Evolutionary conservation across 37 sponge, comb jelly and placozoan species (phyloP), one percentile per base, ranked within the genome.

Genomic region (Theonella swinhoei): DNA sequence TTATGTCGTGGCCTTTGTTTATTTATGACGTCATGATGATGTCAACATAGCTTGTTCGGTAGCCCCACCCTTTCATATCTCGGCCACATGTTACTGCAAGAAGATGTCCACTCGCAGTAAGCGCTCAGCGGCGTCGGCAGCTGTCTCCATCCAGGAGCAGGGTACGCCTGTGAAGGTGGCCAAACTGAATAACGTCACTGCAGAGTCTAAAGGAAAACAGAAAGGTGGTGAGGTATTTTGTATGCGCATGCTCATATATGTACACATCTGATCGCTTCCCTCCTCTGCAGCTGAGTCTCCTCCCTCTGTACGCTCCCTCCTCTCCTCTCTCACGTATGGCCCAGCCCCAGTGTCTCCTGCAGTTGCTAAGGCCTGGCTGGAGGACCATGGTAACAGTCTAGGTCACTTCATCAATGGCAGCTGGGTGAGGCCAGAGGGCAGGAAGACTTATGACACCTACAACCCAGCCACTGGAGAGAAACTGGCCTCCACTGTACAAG

Each of bases 341-440:
- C 97, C 97, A 20, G 97, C 97, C 60, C 97, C 97, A 1, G 97
- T 95, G 80, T 84, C 93, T 14, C 86, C 97, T 43, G 91, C 88
- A 33, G 97, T 94, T 19, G 97, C 85, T 2, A 63, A 97, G 35
- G 94, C 96, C 14, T 97, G 97, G 97, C 82, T 97, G 76, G 97
- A 97, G 11, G 97, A 97, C 64, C 97, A 95, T 67, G 83, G 80
- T 3, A 66, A 93, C 20, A 74, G 37, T 32, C 89, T 97, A 62
- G 97, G 97, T 1, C 97, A 97, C 74, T 97, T 97, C 43, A 92
- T 97, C 67, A 82, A 89, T 58, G 88, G 88, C 60, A 68, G 87
- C 40, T 97, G 97, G 97, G 82, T 90, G 72, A 89, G 60, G 34
- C 97, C 97, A 20, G 91, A 90, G 28, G 97, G 94, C 0, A 68